Evolutionary conservation across 2,888 invertebrate species (phyloP).

Genomic region (Myopa testacea): DNA sequence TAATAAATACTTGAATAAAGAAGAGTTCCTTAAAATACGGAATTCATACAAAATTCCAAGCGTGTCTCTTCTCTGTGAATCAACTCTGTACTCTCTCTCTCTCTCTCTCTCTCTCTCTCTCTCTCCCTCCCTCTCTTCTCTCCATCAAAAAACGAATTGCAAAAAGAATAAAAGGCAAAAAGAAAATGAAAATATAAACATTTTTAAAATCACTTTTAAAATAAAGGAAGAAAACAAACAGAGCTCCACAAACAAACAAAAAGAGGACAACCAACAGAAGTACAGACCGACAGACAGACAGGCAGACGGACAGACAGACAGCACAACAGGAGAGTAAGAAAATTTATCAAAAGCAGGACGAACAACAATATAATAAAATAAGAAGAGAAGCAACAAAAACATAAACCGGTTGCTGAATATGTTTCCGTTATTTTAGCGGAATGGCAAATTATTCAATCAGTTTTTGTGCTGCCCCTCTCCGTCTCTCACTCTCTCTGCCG

Average conservation of each 20-base stretch:
- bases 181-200: neutral
- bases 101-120: too few species aligned
- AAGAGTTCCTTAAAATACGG: too few species aligned
- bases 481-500: too few species aligned
- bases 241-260: neutral
- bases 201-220: neutral
- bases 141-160: too few species aligned
- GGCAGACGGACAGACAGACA: neutral
- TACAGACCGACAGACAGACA: neutral
- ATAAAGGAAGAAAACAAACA: neutral
- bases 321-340: neutral
- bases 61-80: too few species aligned
- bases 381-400: neutral
- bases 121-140: too few species aligned
- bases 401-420: slow-evolving; percentile 14
- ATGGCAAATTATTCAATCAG: neutral
- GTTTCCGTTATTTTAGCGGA: slow-evolving; percentile 25
- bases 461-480: too few species aligned
- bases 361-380: neutral
- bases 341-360: neutral
- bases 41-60: too few species aligned
- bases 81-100: too few species aligned
- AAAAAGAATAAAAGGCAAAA: neutral
- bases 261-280: neutral
- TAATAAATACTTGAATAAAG: too few species aligned